Base-by-base conservation (phyloP, 2,888 invertebrate genomes). In the Chloroclysta siterata region DNA sequence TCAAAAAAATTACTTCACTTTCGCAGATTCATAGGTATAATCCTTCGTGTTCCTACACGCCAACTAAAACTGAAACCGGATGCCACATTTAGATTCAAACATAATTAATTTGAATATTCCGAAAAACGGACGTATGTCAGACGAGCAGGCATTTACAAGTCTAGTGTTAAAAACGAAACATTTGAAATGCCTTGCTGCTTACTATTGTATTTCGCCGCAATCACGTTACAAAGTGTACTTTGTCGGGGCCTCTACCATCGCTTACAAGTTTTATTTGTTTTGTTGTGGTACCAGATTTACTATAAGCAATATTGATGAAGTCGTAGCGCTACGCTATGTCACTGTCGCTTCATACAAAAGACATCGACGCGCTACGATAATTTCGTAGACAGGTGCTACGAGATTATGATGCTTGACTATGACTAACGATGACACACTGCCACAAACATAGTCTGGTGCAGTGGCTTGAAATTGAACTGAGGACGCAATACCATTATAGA, bases 151-250 rank as follows among this genome's bases (percentile, higher is more conserved):
- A 52, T 64, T 58, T 50, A 63, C 44, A 60, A 60, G 59, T 53
- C 59, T 53, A 63, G 52, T 53, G 56, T n/a, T 56, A 64, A 60
- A 64, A 64, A 60, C 42, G 50, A 60, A 60, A 55, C 60, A 56
- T 55, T 51, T 39, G 58, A 58, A 53, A 53, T 58, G 48, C 54
- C 59, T 63, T 51, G 55, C 55, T 64, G 58, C 65, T 50, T 58
- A 54, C 54, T 54, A 51, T 58, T 60, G 60, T 13, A 63, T 47
- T 14, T 28, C 42, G 52, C 46, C 48, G 51, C 52, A 55, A 44
- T 58, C 36, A 42, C 33, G 22, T 13, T 39, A 11, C 2, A 39
- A 11, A 36, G 28, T 58, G 44, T 28, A 8, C 28, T 13, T 36
- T 48, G 2, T n/a, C 5, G 29, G 13, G 8, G 33, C n/a, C 29